Evolutionary conservation across 1,140 invertebrate genomes (phyloP).

Genomic region (Periplaneta americana): DNA sequence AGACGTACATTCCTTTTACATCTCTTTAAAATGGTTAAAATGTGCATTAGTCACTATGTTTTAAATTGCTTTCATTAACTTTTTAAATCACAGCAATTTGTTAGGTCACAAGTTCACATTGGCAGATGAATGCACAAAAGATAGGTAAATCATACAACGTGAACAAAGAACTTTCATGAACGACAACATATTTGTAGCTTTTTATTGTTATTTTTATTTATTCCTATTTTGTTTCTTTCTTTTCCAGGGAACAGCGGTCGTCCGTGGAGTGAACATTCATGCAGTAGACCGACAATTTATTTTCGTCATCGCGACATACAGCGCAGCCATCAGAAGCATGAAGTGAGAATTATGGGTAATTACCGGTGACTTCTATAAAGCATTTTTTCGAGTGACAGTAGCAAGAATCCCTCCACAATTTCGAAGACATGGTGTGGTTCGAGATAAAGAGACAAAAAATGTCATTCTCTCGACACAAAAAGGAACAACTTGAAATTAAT

Average conservation of each 20-base stretch:
- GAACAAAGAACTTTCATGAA: too few relatives aligned
- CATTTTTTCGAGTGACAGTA: not conserved
- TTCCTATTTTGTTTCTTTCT: not conserved
- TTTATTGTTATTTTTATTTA: not conserved
- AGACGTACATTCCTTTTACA: too few relatives aligned
- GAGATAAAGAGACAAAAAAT: not conserved
- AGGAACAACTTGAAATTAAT: not conserved
- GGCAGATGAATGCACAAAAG: too few relatives aligned
- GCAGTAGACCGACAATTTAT: not conserved
- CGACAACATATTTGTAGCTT: too few relatives aligned
- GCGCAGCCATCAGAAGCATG: not conserved
- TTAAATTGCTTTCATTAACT: too few relatives aligned
- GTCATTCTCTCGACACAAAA: not conserved
- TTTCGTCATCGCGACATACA: not conserved
- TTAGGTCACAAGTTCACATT: too few relatives aligned
- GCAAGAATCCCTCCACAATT: not conserved
- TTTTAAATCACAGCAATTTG: too few relatives aligned
- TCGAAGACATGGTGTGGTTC: not conserved
- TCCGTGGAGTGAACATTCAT: not conserved
- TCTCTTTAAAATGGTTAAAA: too few relatives aligned
- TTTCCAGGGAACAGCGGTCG: not conserved
- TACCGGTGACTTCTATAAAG: not conserved
- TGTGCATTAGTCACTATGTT: too few relatives aligned
- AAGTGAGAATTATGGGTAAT: not conserved
- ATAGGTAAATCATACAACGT: too few relatives aligned